Base-by-base conservation (phyloP, 1,140 invertebrate genomes). In the Leguminivora glycinivorella region DNA sequence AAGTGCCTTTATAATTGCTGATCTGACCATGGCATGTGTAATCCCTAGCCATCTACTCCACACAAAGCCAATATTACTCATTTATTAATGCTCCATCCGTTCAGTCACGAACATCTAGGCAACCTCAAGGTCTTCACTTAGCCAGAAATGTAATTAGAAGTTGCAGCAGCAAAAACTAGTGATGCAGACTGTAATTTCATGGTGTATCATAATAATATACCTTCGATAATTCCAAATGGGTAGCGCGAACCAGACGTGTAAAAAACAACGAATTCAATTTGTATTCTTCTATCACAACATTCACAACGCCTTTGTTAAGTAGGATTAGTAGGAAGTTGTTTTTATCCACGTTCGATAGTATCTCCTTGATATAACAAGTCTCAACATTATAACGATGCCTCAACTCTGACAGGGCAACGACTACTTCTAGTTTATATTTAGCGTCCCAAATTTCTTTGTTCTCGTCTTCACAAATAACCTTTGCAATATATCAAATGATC, bases 71-170 rank as follows among this genome's bases (percentile, higher is more conserved):
- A 75, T 80, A 72, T 77, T 77, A 78, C 68, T 75, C 78, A 78
- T 81, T 79, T 81, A 75, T 73, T 70, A 72, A 70, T 72, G 38
- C 14, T 63, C 69, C 76, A 81, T 80, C 79, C 77, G 72, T 75
- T 77, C 80, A 81, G 83, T 84, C 85, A 87, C 85, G 85, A 87
- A 69, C 77, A 72, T 58, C 58, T 63, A 63, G 58, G 58, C 4
- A 63, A 12, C 70, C 75, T 75, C 84, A 83, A 84, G 80, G 83
- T 77, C 72, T 70, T 34, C 34, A 71, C 73, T 73, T 78, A 75
- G 79, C 79, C 78, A 77, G 73, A 78, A 80, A 71, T 63, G 74
- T 79, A 80, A 81, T 83, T 83, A 77, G 72, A 68, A 63, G 40
- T 72, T 77, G 75, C 60, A 56, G 60, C 75, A 75, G 73, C 72